Percentiles rank a stretch among this genome's conserved stretches.
phyloP scores from a whole-genome alignment of 1,140 invertebrate genomes.

The Panagrolaimus sp. region DNA sequence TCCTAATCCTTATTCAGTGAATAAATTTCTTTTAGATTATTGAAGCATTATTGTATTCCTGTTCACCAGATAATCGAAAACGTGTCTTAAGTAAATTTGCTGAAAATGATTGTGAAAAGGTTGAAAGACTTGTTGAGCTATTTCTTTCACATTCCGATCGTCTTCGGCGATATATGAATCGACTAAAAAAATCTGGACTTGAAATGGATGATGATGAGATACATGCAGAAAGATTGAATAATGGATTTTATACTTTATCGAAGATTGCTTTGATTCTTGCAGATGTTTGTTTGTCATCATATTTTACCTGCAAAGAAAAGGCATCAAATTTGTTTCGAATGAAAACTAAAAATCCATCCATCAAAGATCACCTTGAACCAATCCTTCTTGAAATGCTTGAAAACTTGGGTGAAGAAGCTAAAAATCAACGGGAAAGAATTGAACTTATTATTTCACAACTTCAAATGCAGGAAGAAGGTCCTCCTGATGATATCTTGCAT shows the following conservation, averaged over 20 bases:
- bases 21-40: conserved; percentile 67
- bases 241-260: conserved; percentile 89
- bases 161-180: conserved; percentile 59
- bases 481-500: too few species aligned
- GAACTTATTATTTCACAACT: conserved; percentile 6
- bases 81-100: conserved; percentile 88
- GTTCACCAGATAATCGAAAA: conserved; percentile 78
- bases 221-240: conserved; percentile 80
- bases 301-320: conserved; percentile 30
- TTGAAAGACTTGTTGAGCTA: conserved; percentile 86
- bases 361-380: conserved; percentile 35
- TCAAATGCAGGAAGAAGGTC: too few species aligned
- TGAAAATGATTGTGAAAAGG: conserved; percentile 97
- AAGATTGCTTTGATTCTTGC: conserved; percentile 89
- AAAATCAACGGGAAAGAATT: conserved; percentile 67
- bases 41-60: conserved; percentile 83
- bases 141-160: conserved; percentile 81
- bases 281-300: conserved; percentile 74
- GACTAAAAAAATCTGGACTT: conserved; percentile 57
- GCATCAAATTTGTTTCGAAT: conserved; percentile 47
- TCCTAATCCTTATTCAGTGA: too few species aligned
- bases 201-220: conserved; percentile 73
- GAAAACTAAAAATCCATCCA: conserved; percentile 37
- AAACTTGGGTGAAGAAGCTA: conserved; percentile 43
- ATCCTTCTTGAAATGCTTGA: conserved; percentile 39